Conservation (phyloP, 2,888 invertebrate species). For the Colostygia pectinataria region DNA sequence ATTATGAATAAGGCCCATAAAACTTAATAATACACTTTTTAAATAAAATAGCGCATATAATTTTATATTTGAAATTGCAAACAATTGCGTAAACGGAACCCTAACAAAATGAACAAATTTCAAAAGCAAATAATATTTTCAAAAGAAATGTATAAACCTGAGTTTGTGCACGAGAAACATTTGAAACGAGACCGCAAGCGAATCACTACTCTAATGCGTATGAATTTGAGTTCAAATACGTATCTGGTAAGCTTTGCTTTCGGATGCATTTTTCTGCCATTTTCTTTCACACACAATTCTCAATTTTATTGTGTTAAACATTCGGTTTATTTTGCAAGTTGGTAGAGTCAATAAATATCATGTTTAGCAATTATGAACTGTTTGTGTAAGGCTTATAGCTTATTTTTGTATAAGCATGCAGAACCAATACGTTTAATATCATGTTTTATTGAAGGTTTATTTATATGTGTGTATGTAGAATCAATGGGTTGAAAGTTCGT, state of each 20-base stretch:
- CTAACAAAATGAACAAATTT: constrained; percentile 1
- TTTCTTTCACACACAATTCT: constrained; percentile 9
- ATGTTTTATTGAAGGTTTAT: too few relatives aligned
- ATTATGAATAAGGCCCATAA: too few relatives aligned
- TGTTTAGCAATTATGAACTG: not conserved
- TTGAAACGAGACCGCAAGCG: constrained; percentile 6
- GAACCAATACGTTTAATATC: not conserved
- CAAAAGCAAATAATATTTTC: not conserved
- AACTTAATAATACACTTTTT: too few relatives aligned
- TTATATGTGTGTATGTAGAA: too few relatives aligned
- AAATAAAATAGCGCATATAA: too few relatives aligned
- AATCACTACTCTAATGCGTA: constrained; percentile 6
- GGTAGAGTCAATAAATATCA: not conserved
- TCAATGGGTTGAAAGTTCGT: too few relatives aligned
- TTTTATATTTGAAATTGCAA: too few relatives aligned
- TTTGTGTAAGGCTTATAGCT: not conserved
- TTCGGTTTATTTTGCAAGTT: not conserved
- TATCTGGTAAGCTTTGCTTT: constrained; percentile 5
- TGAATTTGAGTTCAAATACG: constrained; percentile 9
- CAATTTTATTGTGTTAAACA: not conserved
- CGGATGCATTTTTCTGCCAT: constrained; percentile 2
- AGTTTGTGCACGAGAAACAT: constrained; percentile 5
- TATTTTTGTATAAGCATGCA: not conserved
- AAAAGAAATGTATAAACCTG: constrained; percentile 6
- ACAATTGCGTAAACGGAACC: not conserved